Evolutionary conservation across 30 jellyfish, hydroid and myxozoan genomes (phyloP).

Genomic region (Turritopsis rubra): DNA sequence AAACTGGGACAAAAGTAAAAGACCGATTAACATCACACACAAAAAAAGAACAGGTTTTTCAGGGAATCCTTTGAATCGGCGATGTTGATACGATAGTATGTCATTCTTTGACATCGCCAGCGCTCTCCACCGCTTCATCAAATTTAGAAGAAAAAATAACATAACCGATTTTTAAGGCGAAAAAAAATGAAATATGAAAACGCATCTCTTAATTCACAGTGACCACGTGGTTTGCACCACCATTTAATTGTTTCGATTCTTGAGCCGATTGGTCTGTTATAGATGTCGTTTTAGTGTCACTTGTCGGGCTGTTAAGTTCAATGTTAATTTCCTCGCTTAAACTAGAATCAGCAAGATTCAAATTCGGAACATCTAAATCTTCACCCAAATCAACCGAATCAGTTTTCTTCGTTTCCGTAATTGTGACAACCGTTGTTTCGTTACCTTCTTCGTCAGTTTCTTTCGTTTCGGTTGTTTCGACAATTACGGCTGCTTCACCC

Average conservation of each 20-base stretch:
- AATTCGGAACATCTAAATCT: slow-evolving; percentile 30
- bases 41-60: neutral
- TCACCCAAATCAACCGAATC: slow-evolving; percentile 23
- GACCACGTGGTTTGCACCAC: neutral
- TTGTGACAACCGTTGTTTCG: neutral
- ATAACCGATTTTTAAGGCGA: neutral
- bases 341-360: slow-evolving; percentile 16
- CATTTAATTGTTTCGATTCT: neutral
- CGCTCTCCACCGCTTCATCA: too few relatives aligned
- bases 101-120: too few relatives aligned
- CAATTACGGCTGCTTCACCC: neutral
- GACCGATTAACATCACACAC: neutral
- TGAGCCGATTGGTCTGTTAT: neutral
- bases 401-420: neutral
- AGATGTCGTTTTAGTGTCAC: neutral
- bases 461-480: neutral
- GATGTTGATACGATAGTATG: neutral
- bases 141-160: too few relatives aligned
- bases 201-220: neutral
- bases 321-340: slow-evolving; percentile 21
- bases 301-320: slow-evolving; percentile 12
- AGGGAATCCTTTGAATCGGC: neutral
- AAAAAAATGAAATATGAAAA: too few relatives aligned
- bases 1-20: neutral
- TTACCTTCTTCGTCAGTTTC: neutral